Evolutionary conservation across 2,888 invertebrate species (phyloP), one percentile per base, ranked within the genome.

Genomic region (Iphiclides podalirius): DNA sequence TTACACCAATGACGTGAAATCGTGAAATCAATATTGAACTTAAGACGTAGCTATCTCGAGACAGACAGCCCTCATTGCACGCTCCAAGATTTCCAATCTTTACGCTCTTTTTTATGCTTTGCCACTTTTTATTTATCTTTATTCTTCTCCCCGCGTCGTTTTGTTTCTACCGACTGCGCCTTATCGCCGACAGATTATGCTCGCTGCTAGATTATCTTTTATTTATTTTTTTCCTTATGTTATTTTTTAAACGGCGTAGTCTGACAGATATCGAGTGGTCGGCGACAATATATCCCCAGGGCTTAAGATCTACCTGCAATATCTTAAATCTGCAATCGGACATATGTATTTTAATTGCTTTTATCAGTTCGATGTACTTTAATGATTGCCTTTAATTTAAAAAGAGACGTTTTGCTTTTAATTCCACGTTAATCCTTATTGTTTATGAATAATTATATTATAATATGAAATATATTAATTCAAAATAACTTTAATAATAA

Each of bases 181-280:
- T 55, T 53, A 47, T 47, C 52, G 49, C 14, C 47, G 33, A 49
- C 55, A 53, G 53, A 55, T 52, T 52, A 53, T 42, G 55, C 53
- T 52, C 47, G 53, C 55, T 52, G 49, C 43, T 55, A 49, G 51
- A 52, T 52, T 20, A 44, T 13, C 43, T 45, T 31, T 49, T 49
- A 23, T 43, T 47, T 35, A 47, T 38, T 42, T 46, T 39, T 37
- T 41, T 17, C 17, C 13, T 14, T 28, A 28, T 36, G 37, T 12
- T 44, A 44, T 47, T 49, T 20, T 35, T 52, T 53, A 49, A 53
- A 53, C 50, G 43, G 39, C 38, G 46, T 44, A 45, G 45, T 47
- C 48, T 28, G 52, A 46, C 53, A 53, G 55, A 53, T 52, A 51
- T 15, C 34, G 45, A 26, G 46, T 39, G 39, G 34, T 43, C 39